Evolutionary conservation across 2,113 vertebrate genomes (phyloP), one percentile per base, ranked within the genome.

Genomic region (Gallinago undulata): DNA sequence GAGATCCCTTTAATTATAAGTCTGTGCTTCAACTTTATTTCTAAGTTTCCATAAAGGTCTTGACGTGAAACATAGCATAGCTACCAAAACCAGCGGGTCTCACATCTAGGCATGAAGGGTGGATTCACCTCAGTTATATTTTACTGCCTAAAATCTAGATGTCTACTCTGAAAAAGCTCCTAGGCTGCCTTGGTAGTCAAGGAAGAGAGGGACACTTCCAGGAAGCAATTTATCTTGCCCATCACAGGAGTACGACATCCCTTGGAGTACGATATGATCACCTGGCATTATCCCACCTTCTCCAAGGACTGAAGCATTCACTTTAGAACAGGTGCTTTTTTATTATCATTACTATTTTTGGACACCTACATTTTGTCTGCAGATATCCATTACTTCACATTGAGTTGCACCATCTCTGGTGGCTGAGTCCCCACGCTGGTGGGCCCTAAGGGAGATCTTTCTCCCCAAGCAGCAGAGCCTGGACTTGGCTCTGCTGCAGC

Each of bases 231-330:
- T 22, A 6, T 50, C 41, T 35, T 70, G 62, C 31, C 68, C 37
- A 17, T n/a, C 0, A 0, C 37, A 39, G 37, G 18, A 55, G 15
- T 43, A 43, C 13, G 41, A 43, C 41, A 43, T 68, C 25, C 43
- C 43, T 78, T 37, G 28, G 22, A 51, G 21, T 74, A 35, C 39
- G 21, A 4, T 4, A 2, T 6, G 9, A 21, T 90, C 79, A 60
- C 50, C 55, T 30, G 53, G 30, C n/a, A 35, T 30, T 63, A 43
- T 23, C 77, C 70, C 21, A 4, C 13, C 43, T 35, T 72, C 78
- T 89, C 51, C 43, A 89, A 43, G 35, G 41, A 4, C 37, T 27
- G 51, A 91, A 93, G 25, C 16, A 30, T 56, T 60, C 35, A 9
- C 8, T 68, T 79, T 78, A 73, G 56, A 84, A 51, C 15, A 35